These are phyloP conservation scores for Cercocebus atys DNA, from an alignment of 2,113 vertebrate genomes.

Conservation along the genomic window DNA sequence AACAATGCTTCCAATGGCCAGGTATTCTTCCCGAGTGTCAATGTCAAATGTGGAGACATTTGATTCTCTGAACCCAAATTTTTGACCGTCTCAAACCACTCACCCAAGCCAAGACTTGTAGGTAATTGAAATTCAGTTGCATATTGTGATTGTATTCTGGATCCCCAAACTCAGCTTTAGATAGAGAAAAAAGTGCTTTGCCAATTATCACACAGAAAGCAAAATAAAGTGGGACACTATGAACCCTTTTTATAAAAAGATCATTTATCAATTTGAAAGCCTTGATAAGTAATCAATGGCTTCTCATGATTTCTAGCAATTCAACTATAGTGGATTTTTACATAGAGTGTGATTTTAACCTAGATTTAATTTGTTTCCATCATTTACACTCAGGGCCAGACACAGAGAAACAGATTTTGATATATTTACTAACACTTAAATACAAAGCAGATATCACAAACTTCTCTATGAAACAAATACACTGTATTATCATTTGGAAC, in stretches of 20 bases:
- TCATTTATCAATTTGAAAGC: neutral
- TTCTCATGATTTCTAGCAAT: constrained; percentile 6
- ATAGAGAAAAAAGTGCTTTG: neutral
- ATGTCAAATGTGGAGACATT: neutral
- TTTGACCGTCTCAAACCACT: neutral
- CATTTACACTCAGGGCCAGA: neutral
- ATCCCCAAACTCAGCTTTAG: neutral
- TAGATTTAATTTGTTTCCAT: neutral
- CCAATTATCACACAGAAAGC: neutral
- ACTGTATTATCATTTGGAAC: neutral
- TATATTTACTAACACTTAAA: neutral
- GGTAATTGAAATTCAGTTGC: neutral
- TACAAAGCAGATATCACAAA: neutral
- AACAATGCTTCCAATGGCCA: neutral
- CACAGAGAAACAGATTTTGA: neutral
- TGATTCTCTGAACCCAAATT: neutral
- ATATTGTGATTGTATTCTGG: neutral
- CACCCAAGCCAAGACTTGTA: neutral
- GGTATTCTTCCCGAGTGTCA: neutral
- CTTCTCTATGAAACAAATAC: neutral
- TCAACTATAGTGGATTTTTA: neutral
- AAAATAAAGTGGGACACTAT: neutral
- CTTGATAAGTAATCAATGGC: neutral
- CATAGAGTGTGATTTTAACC: neutral
- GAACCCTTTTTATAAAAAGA: neutral